Evolutionary conservation across 2,888 invertebrate species (phyloP).

Genomic region (Polia nebulosa): DNA sequence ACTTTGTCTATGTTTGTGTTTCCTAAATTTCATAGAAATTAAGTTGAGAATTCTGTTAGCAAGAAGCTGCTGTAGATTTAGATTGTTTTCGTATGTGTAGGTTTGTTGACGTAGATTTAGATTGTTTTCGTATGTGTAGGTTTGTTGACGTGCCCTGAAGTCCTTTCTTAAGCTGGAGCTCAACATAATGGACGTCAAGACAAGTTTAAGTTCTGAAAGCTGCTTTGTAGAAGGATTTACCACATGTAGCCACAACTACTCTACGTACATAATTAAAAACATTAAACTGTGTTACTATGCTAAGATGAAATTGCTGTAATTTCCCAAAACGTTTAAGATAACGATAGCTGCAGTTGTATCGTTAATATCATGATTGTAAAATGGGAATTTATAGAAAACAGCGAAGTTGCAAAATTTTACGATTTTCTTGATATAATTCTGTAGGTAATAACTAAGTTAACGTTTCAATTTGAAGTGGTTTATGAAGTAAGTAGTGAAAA

Average conservation of each 20-base stretch:
- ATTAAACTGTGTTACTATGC: neutral
- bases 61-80: slow-evolving; percentile 41
- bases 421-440: neutral
- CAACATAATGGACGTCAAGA: slow-evolving; percentile 67
- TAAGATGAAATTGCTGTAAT: slow-evolving; percentile 1
- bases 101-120: slow-evolving; percentile 45
- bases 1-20: slow-evolving; percentile 6
- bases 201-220: slow-evolving; percentile 61
- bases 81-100: slow-evolving; percentile 51
- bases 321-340: neutral
- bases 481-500: neutral
- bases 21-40: slow-evolving; percentile 1
- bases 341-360: neutral
- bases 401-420: neutral
- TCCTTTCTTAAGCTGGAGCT: slow-evolving; percentile 66
- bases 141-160: slow-evolving; percentile 68
- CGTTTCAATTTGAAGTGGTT: neutral
- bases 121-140: slow-evolving; percentile 58
- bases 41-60: neutral
- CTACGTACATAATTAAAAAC: neutral
- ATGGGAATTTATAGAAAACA: slow-evolving; percentile 14
- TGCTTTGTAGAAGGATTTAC: slow-evolving; percentile 35
- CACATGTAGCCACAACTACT: slow-evolving; percentile 14
- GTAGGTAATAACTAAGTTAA: neutral
- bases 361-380: slow-evolving; percentile 9